Evolutionary conservation across 2,113 vertebrate species (phyloP).

Genomic region (Malurus elegans): DNA sequence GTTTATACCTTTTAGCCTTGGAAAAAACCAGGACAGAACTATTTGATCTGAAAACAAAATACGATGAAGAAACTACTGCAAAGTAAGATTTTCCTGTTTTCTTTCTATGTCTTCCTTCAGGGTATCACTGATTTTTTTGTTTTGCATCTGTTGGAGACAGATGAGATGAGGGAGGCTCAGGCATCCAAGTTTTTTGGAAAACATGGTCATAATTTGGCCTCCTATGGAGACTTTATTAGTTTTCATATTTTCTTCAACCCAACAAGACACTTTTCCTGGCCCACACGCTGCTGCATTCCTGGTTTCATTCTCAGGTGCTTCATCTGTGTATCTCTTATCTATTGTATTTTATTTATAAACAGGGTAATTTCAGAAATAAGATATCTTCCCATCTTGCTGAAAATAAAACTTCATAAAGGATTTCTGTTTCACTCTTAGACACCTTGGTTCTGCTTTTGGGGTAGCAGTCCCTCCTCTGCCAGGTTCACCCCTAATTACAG

Average conservation of each 20-base stretch:
- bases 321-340: neutral
- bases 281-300: neutral
- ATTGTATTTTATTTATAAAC: neutral
- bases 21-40: constrained; percentile 97
- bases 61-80: constrained; percentile 96
- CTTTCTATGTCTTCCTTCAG: neutral
- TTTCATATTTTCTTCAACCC: constrained; percentile 29
- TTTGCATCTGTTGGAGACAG: constrained; percentile 19
- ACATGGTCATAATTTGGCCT: constrained; percentile 28
- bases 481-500: neutral
- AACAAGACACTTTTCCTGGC: neutral
- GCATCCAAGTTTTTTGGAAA: constrained; percentile 15
- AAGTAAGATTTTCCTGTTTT: constrained; percentile 82
- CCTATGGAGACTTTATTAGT: constrained; percentile 24
- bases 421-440: neutral
- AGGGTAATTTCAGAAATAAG: neutral
- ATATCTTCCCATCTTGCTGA: neutral
- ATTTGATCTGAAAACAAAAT: constrained; percentile 99
- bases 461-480: neutral
- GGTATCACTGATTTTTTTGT: neutral
- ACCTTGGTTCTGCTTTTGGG: neutral
- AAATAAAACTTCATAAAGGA: neutral
- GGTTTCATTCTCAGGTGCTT: neutral
- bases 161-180: neutral
- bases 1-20: constrained; percentile 83